Evolutionary conservation across 2,113 vertebrate species (phyloP).

Genomic region (Antechinus stuartii): DNA sequence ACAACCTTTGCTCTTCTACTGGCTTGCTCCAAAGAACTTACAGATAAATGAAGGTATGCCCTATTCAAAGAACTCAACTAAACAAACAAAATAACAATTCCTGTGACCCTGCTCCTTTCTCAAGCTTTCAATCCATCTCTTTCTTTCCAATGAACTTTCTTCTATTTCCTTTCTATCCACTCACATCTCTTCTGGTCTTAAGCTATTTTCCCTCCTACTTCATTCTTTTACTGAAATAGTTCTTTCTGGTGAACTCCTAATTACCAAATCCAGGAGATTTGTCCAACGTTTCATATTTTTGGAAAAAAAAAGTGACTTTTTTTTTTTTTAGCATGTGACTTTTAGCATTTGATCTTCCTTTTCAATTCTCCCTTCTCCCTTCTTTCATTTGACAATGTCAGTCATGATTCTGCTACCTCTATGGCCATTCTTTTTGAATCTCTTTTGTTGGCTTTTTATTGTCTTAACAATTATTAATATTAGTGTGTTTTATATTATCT

Average conservation of each 20-base stretch:
- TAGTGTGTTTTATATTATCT: not conserved
- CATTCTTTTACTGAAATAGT: not conserved
- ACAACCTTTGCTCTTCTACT: not conserved
- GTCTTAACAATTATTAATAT: not conserved
- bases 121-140: not conserved
- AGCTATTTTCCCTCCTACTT: not conserved
- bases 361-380: not conserved
- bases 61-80: not conserved
- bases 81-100: not conserved
- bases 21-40: not conserved
- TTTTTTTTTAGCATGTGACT: not conserved
- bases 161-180: not conserved
- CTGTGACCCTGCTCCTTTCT: not conserved
- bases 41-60: not conserved
- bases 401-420: not conserved
- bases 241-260: too few species aligned
- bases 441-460: not conserved
- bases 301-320: not conserved
- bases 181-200: not conserved
- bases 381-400: not conserved
- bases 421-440: not conserved
- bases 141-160: not conserved
- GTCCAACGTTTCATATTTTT: not conserved
- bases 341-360: not conserved
- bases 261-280: not conserved